A percentile compares a stretch with the other conserved stretches of the same genome.
phyloP scores from a whole-genome alignment of 92 coral and sea anemone species.

The Nematostella vectensis region DNA sequence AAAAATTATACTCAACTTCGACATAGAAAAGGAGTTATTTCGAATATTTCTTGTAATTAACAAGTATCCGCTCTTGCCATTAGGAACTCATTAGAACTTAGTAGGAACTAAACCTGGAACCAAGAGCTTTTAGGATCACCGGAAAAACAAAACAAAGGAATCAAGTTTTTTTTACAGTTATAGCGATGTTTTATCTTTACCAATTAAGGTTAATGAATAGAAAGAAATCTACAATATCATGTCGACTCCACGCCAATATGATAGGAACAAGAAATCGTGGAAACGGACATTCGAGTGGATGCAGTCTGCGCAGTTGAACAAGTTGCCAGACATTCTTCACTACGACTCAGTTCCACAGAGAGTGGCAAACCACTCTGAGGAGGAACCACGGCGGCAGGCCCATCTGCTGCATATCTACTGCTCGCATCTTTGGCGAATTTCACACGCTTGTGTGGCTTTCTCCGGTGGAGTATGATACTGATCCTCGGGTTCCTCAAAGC shows the following conservation, averaged over 20 bases:
- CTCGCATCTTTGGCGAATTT: conserved; percentile 17
- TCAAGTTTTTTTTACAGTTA: too few relatives aligned
- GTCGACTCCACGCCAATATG: conserved; percentile 13
- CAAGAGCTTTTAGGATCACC: too few relatives aligned
- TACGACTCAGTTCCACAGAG: conserved; percentile 8
- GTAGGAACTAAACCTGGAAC: too few relatives aligned
- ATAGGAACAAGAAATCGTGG: conserved; percentile 14
- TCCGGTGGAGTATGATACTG: conserved; percentile 39
- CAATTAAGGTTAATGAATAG: too few relatives aligned
- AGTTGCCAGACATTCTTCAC: conserved; percentile 19
- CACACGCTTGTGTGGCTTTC: conserved; percentile 17
- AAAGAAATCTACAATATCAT: too few relatives aligned
- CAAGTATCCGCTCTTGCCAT: too few relatives aligned
- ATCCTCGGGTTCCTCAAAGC: conserved; percentile 61
- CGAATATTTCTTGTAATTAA: too few relatives aligned
- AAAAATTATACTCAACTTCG: too few relatives aligned
- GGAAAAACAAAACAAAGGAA: too few relatives aligned
- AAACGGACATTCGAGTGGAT: conserved; percentile 15
- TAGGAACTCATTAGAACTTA: too few relatives aligned
- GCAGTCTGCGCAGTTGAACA: conserved; percentile 24
- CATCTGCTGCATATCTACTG: not conserved
- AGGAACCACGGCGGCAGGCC: conserved; percentile 5
- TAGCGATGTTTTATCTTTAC: too few relatives aligned
- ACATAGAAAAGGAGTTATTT: too few relatives aligned
- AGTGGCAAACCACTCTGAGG: conserved; percentile 5